phyloP scores from a whole-genome alignment of 1,140 invertebrate genomes.

The Oscheius sp. region DNA sequence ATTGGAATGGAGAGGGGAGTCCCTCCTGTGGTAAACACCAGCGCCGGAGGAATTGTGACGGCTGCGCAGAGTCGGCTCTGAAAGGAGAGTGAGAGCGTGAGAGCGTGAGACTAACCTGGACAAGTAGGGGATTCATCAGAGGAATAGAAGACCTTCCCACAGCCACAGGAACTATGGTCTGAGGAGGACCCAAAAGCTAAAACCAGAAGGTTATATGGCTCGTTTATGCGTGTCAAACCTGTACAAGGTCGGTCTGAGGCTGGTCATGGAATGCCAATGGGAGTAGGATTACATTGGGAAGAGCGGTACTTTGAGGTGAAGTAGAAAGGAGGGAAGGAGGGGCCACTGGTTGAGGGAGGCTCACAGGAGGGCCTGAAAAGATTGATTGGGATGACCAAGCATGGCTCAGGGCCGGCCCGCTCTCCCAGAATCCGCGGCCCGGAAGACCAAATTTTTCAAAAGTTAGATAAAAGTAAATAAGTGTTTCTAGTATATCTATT shows the following conservation, averaged over 20 bases:
- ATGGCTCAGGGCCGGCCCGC: no score
- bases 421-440: no score
- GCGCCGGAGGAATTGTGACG: background rate
- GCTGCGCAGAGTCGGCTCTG: slow-evolving; percentile 15
- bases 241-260: background rate
- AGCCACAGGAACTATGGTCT: slow-evolving; percentile 19
- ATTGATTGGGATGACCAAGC: no score
- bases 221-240: background rate
- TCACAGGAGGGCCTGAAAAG: slow-evolving; percentile 5
- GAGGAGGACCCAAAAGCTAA: slow-evolving; percentile 11
- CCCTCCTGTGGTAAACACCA: background rate
- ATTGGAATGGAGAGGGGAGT: slow-evolving; percentile 4
- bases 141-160: slow-evolving; percentile 3
- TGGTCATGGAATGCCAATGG: slow-evolving; percentile 32
- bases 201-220: background rate
- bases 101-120: no score
- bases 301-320: background rate
- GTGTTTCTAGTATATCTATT: no score
- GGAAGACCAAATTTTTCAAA: no score
- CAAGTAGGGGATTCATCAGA: slow-evolving; percentile 9
- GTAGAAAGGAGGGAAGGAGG: background rate
- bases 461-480: no score
- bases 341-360: background rate
- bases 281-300: slow-evolving; percentile 22
- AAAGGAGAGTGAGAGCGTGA: no score